Evolutionary conservation across 2,113 vertebrate genomes (phyloP), one percentile per base, ranked within the genome.

Genomic region (Cavia porcellus): DNA sequence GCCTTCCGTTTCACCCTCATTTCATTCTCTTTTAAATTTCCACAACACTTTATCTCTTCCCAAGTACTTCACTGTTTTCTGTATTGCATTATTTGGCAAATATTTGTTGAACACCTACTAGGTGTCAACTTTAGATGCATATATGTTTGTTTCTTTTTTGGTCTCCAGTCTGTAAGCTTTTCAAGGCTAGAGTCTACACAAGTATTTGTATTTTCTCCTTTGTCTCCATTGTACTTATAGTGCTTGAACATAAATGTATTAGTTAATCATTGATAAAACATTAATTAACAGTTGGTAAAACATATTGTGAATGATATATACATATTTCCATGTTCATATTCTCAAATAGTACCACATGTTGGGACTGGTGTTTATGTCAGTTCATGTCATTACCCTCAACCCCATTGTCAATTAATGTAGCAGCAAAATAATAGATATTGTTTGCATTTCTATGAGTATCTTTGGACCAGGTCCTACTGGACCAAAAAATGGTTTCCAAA

Each of bases 1-100:
- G 6, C 3, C 2, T 15, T 35, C 20, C 19, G 1, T 14, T 19
- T 35, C 24, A 50, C 2, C 13, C 14, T 47, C 6, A 35, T 19
- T 15, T 80, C 42, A 57, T 25, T 52, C 89, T 50, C 66, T 15
- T 86, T 62, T 25, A 61, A 38, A 89, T 13, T 68, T 55, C 55
- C 35, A 0, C 2, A 32, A 17, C 7, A 72, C 11, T 20, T 52
- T 28, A 7, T 2, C 35, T 81, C 15, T 47, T 45, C 42, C 52
- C 35, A 4, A 19, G 52, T 32, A 62, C 62, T 50, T 90, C 80
- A 86, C 25, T 50, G 12, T 68, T 82, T 85, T 81, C 57, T 88
- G 59, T 30, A 52, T 0, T 72, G 42, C 42, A 14, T 64, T 15
- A 81, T 55, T 94, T 28, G 84, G 64, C 32, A 90, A 82, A 38